These are phyloP conservation scores for Aphaenogaster ashmeadi DNA, from an alignment of 1,140 invertebrate genomes.

Conservation along the genomic window DNA sequence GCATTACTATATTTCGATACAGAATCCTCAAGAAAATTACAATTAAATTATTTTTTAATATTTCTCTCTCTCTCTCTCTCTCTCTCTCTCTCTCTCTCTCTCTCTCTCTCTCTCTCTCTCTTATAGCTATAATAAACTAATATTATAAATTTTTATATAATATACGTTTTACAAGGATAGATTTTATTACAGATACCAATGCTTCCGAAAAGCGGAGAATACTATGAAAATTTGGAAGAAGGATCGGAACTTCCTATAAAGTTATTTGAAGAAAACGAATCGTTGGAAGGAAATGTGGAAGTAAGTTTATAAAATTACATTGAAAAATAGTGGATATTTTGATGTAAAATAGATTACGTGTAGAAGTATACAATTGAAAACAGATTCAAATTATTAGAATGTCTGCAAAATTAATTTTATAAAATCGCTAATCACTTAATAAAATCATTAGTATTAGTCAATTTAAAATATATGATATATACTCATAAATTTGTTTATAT, in stretches of 20 bases:
- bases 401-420: neutral
- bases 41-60: slow-evolving; percentile 11
- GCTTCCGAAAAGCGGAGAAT: neutral
- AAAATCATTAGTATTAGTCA: neutral
- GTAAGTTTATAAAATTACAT: neutral
- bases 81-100: neutral
- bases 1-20: neutral
- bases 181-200: slow-evolving; percentile 2
- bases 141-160: slow-evolving; percentile 1
- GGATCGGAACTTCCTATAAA: neutral
- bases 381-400: neutral
- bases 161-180: neutral
- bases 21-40: neutral
- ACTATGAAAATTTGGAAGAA: neutral
- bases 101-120: no score
- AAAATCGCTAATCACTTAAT: neutral
- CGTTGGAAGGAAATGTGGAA: neutral
- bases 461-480: neutral
- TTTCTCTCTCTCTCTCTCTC: no score
- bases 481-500: no score
- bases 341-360: neutral
- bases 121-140: neutral
- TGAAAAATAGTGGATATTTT: neutral
- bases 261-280: neutral
- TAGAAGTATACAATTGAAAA: neutral